A percentile compares a stretch with the other conserved stretches of the same genome.
Evolutionary conservation across 2,888 invertebrate genomes (phyloP).

Genomic region (Eristalis arbustorum): DNA sequence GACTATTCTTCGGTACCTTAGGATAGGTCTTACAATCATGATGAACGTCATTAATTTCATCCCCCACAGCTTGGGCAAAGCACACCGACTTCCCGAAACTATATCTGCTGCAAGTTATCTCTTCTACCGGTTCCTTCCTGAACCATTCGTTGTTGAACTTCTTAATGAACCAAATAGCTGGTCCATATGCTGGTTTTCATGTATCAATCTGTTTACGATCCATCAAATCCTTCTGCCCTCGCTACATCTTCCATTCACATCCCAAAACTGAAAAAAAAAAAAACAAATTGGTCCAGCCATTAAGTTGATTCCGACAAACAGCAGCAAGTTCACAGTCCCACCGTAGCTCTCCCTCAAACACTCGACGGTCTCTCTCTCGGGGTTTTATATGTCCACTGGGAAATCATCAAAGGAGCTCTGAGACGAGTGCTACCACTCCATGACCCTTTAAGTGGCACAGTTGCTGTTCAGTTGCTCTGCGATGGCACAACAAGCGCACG

Average conservation of each 20-base stretch:
- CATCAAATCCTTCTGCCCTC: not conserved
- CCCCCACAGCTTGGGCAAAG: too few relatives aligned
- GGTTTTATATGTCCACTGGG: slow-evolving; percentile 56
- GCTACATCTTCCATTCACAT: not conserved
- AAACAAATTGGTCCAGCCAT: slow-evolving; percentile 43
- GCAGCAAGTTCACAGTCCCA: slow-evolving; percentile 10
- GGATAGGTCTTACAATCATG: too few relatives aligned
- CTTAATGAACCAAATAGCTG: too few relatives aligned
- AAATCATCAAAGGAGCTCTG: slow-evolving; percentile 57
- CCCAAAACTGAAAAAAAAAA: too few relatives aligned
- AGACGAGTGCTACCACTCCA: slow-evolving; percentile 20
- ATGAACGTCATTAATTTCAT: too few relatives aligned
- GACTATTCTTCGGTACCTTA: too few relatives aligned
- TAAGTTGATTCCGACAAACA: slow-evolving; percentile 2
- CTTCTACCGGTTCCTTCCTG: too few relatives aligned
- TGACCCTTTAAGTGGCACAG: slow-evolving; percentile 52
- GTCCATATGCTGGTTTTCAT: too few relatives aligned
- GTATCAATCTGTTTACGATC: not conserved
- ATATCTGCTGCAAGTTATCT: too few relatives aligned
- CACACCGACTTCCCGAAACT: too few relatives aligned
- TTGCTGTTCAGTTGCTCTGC: slow-evolving; percentile 18
- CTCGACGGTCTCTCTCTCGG: not conserved
- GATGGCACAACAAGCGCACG: not conserved
- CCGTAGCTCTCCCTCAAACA: not conserved
- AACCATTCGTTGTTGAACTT: too few relatives aligned